Evolutionary conservation across 2,797 vertebrate species (phyloP), one percentile per base, ranked within the genome.

Genomic region (Lepidocolaptes lacrymiger): DNA sequence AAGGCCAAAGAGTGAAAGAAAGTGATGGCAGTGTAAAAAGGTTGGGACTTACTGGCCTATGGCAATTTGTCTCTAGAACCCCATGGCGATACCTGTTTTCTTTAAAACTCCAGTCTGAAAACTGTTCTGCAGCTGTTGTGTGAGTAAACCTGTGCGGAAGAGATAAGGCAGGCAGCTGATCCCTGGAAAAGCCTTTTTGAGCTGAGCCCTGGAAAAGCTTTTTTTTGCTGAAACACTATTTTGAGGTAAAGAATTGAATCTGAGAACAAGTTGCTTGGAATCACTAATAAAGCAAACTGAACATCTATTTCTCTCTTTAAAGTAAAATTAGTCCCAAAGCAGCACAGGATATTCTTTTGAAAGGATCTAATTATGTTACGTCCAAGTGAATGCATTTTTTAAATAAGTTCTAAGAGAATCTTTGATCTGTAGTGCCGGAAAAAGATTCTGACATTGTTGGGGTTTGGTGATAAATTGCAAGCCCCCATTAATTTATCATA

Each of bases 321-420:
- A 91, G 51, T 64, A 84, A 51, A 90, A 63, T 12, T 9, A 61
- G 37, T 49, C 27, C 51, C 72, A 76, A 75, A 92, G 48, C 34
- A 82, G 52, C 27, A 34, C 39, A 72, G 73, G 95, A 67, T 55
- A 80, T 54, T 16, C 17, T 93, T 95, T 34, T 64, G 23, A 64
- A 91, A 88, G 16, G n/a, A 44, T 48, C 24, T 58, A 81, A 87
- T 69, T 64, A 90, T 39, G 9, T 88, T 66, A 62, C 9, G 62
- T 37, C 41, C 23, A 23, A 59, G 10, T 34, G 12, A 83, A 84
- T 58, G 12, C 15, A 64, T 49, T 61, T 78, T 74, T 54, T 4
- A 86, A 84, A 86, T 12, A 12, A 93, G 26, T 48, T 87, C 20
- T 44, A 91, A 90, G 66, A 91, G 32, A 58, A 72, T n/a, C 39